Evolutionary conservation across 2,888 invertebrate species (phyloP).

Genomic region (Limnephilus rhombicus): DNA sequence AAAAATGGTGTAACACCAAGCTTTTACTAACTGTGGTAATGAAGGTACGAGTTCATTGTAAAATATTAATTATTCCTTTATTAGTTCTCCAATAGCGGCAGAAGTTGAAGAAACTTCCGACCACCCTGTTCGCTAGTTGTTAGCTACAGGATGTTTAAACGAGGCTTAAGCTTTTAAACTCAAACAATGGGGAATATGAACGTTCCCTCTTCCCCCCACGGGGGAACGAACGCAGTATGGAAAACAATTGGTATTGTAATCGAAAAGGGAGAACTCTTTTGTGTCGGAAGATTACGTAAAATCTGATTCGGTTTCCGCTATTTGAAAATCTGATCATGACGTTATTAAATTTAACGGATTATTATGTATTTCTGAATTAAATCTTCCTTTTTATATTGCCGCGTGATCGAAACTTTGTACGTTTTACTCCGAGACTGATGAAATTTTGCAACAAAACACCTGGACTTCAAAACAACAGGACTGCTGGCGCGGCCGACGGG

Average conservation of each 20-base stretch:
- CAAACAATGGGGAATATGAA: conserved; percentile 40
- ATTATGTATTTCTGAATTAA: background rate
- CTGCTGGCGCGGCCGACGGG: too few species aligned
- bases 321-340: background rate
- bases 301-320: background rate
- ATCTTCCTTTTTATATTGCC: too few species aligned
- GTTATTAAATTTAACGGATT: background rate
- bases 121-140: background rate
- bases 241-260: conserved; percentile 19
- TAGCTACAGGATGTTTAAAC: conserved; percentile 17
- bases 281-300: background rate
- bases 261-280: background rate
- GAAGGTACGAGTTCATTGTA: background rate
- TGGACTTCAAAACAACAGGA: too few species aligned
- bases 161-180: conserved; percentile 41
- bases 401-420: too few species aligned
- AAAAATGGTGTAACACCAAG: too few species aligned
- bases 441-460: too few species aligned
- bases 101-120: background rate
- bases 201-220: background rate
- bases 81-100: background rate
- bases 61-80: background rate
- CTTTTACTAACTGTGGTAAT: background rate
- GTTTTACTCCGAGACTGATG: too few species aligned
- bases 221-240: background rate